Base-by-base conservation (phyloP, 2,113 vertebrate species). In the Phyllostomus hastatus region DNA sequence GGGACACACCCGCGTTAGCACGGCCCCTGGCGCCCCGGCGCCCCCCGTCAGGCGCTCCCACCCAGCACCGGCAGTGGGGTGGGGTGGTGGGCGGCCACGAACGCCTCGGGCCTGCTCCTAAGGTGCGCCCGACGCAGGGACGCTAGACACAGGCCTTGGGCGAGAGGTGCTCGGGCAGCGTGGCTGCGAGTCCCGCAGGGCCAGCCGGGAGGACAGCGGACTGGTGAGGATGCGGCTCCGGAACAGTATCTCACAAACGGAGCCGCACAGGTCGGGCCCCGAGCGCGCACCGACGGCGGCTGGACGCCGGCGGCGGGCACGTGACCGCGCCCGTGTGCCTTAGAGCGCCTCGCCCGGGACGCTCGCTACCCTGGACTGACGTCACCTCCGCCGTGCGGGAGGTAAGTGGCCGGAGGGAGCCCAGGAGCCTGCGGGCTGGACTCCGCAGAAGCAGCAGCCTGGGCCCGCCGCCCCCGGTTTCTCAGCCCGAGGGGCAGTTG, bases 61-160 rank as follows among this genome's bases (percentile, higher is more conserved):
- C 1, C 11, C 1, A 17, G 5, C 0, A 31, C 2, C 5, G 50
- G 69, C 11, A 43, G 48, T 2, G 5, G 43, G 43, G 31, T 10
- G 33, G 7, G 4, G 4, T 9, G 64, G 14, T 0, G 31, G 3
- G 35, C 1, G 28, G 26, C 0, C 46, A n/a, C 19, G 15, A 7
- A 4, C 7, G 17, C 11, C 48, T 4, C 7, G 0, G 46, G 17
- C n/a, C 66, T 2, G 10, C 10, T 1, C 38, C 73, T 4, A 0
- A 19, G 9, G 14, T 0, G 0, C 59, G 2, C 33, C 26, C 1
- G 41, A 0, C 0, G 12, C 4, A 3, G 35, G 52, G n/a, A 5
- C 8, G 1, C 10, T 1, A 10, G 9, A 19, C 48, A n/a, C 35
- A 14, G 26, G 33, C 66, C 10, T 4, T 6, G 26, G 11, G 17